These are phyloP conservation scores for Eptesicus fuscus DNA, from an alignment of 2,113 vertebrate species.

Conservation along the genomic window DNA sequence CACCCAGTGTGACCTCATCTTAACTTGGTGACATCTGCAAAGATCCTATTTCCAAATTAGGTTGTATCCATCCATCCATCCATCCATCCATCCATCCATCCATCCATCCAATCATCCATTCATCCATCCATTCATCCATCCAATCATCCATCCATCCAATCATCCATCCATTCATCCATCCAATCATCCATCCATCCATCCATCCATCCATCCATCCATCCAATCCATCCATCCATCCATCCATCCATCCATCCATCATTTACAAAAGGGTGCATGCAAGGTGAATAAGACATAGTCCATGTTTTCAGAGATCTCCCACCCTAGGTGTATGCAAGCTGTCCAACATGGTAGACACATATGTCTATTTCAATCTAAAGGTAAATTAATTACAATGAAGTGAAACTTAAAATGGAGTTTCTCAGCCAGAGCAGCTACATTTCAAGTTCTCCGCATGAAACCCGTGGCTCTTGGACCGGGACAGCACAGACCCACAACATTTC, in stretches of 20 bases:
- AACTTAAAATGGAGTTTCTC: neutral
- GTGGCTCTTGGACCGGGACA: rapidly evolving
- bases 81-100: too few relatives aligned
- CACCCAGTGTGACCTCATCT: neutral
- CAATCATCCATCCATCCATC: neutral
- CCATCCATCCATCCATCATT: neutral
- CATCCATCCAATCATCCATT: too few relatives aligned
- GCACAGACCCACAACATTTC: neutral
- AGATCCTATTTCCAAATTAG: neutral
- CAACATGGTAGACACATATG: neutral
- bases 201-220: neutral
- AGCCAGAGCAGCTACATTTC: neutral
- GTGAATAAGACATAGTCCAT: neutral
- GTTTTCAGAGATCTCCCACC: neutral
- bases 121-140: neutral
- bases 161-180: neutral
- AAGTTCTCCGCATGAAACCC: rapidly evolving
- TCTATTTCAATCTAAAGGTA: neutral
- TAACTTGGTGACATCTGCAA: neutral
- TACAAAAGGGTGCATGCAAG: neutral
- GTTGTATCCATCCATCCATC: neutral
- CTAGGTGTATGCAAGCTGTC: neutral
- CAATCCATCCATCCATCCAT: neutral
- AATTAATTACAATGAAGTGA: neutral
- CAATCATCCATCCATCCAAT: too few relatives aligned